phyloP scores from a whole-genome alignment of 2,113 vertebrate genomes.

The Tricholaema leucomelas region DNA sequence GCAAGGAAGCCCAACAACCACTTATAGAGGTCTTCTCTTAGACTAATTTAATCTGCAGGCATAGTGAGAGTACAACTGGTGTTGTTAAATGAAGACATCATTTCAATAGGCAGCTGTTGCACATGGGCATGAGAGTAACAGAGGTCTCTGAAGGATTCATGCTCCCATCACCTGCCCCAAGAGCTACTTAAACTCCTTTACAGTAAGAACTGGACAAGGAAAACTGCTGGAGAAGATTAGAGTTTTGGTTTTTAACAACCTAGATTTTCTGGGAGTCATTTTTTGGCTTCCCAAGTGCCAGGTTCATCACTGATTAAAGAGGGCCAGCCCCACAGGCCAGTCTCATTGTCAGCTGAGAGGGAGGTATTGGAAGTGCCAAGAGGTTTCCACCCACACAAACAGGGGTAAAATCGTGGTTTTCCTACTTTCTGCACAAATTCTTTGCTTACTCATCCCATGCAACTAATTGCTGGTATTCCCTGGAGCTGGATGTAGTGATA shows the following conservation, averaged over 20 bases:
- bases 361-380: not conserved
- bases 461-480: not conserved
- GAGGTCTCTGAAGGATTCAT: not conserved
- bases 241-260: not conserved
- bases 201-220: not conserved
- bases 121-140: not conserved
- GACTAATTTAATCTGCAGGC: not conserved
- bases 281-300: not conserved
- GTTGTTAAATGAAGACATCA: not conserved
- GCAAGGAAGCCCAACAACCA: not conserved
- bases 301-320: not conserved
- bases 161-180: not conserved
- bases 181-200: not conserved
- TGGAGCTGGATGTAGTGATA: not conserved
- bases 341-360: not conserved
- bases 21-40: not conserved
- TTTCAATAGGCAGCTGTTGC: not conserved
- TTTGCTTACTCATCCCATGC: not conserved
- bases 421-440: not conserved
- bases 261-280: not conserved
- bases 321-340: not conserved
- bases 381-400: not conserved
- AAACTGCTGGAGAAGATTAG: not conserved
- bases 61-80: fast-evolving
- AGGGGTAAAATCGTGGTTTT: not conserved